These are phyloP conservation scores for Priocnemis perturbator DNA, from an alignment of 2,888 invertebrate genomes.

Conservation along the genomic window DNA sequence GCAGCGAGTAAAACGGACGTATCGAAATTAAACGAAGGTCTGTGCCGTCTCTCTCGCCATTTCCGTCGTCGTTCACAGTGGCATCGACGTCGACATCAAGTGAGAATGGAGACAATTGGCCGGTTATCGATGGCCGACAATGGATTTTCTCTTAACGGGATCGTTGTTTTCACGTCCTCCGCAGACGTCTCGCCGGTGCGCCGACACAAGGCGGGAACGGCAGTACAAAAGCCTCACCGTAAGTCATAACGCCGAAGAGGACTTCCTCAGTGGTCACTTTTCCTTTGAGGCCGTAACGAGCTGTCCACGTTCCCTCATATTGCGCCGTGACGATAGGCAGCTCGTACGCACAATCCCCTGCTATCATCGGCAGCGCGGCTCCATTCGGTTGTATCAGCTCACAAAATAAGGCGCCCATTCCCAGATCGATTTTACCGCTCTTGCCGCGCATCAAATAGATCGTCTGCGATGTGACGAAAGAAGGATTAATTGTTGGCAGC, in stretches of 20 bases:
- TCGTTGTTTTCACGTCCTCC: conserved; percentile 8
- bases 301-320: conserved; percentile 64
- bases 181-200: neutral
- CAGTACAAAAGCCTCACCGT: conserved; percentile 47
- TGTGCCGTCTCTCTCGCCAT: neutral
- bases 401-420: conserved; percentile 40
- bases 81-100: conserved; percentile 5
- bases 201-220: too few relatives aligned
- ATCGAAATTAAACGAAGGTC: neutral
- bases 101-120: conserved; percentile 12
- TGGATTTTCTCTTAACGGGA: conserved; percentile 16
- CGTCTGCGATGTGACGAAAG: neutral
- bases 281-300: conserved; percentile 50
- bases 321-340: conserved; percentile 48
- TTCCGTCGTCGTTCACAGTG: neutral
- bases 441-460: neutral
- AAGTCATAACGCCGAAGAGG: conserved; percentile 48
- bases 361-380: conserved; percentile 31
- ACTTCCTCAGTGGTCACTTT: conserved; percentile 31
- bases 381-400: conserved; percentile 58
- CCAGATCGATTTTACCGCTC: neutral
- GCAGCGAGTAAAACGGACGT: neutral
- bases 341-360: conserved; percentile 45
- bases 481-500: neutral
- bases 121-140: conserved; percentile 14